Percentiles rank a stretch among this genome's conserved stretches.
These are phyloP conservation scores for Hydrochoerus hydrochaeris DNA, from an alignment of 2,113 vertebrate genomes.

Conservation along the genomic window DNA sequence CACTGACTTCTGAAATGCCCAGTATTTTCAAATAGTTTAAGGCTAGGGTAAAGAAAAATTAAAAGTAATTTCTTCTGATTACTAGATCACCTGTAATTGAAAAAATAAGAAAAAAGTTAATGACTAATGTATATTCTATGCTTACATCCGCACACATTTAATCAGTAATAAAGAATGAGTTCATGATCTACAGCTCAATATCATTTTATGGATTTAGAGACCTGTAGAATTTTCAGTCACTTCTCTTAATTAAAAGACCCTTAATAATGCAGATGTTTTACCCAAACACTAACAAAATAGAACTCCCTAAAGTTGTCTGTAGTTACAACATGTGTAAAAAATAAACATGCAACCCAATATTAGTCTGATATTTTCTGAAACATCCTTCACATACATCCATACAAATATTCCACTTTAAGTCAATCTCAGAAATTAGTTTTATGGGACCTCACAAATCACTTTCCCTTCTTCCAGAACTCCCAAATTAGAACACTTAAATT, in stretches of 20 bases:
- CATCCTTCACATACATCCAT: neutral
- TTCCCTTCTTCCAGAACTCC: constrained; percentile 27
- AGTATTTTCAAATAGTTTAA: constrained; percentile 16
- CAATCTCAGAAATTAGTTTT: constrained; percentile 13
- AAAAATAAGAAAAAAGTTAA: constrained; percentile 62
- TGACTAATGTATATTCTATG: constrained; percentile 63
- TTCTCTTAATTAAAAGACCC: constrained; percentile 79
- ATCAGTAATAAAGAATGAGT: constrained; percentile 76
- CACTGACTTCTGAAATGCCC: neutral
- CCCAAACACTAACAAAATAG: constrained; percentile 68
- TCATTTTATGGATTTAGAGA: constrained; percentile 77
- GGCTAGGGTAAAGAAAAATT: neutral
- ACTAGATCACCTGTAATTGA: constrained; percentile 38
- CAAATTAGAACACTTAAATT: constrained; percentile 11
- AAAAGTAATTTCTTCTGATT: constrained; percentile 59
- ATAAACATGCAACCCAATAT: neutral
- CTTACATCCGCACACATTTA: constrained; percentile 69
- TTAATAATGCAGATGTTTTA: constrained; percentile 81
- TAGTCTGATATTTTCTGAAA: constrained; percentile 20
- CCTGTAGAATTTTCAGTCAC: constrained; percentile 74
- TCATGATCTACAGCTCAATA: constrained; percentile 62
- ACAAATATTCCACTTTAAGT: neutral
- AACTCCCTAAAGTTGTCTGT: constrained; percentile 24
- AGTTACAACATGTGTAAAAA: neutral
- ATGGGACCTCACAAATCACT: constrained; percentile 30